phyloP scores from a whole-genome alignment of 2,888 invertebrate genomes.

The Caenorhabditis sp. region DNA sequence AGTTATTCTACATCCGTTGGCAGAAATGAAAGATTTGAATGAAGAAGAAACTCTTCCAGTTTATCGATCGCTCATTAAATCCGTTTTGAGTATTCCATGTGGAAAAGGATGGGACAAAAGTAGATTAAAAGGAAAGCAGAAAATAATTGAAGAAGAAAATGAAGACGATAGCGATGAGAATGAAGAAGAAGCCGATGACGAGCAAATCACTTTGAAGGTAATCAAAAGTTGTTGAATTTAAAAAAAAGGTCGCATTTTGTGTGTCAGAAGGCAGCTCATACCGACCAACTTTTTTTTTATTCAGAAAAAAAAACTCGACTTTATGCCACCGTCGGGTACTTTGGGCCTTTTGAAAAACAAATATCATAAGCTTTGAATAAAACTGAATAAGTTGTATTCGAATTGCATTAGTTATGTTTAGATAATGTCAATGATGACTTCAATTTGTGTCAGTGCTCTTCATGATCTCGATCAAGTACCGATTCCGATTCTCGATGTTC shows the following conservation, averaged over 20 bases:
- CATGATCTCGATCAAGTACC: slow-evolving; percentile 29
- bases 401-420: slow-evolving; percentile 4
- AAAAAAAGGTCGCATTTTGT: too few species aligned
- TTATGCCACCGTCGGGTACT: too few species aligned
- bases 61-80: slow-evolving; percentile 7
- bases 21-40: slow-evolving; percentile 27
- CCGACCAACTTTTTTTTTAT: too few species aligned
- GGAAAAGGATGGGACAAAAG: slow-evolving; percentile 26
- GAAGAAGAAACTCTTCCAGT: slow-evolving; percentile 14
- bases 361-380: not conserved
- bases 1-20: slow-evolving; percentile 8
- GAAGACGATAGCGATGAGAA: not conserved
- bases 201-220: slow-evolving; percentile 3
- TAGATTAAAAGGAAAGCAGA: not conserved
- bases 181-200: slow-evolving; percentile 14
- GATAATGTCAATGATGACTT: slow-evolving; percentile 6
- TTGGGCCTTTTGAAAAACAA: not conserved
- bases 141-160: slow-evolving; percentile 5
- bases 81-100: slow-evolving; percentile 14
- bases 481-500: slow-evolving; percentile 37
- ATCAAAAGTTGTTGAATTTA: too few species aligned
- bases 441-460: slow-evolving; percentile 11
- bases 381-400: not conserved
- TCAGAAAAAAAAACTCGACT: too few species aligned
- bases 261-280: too few species aligned